Conservation (phyloP, 2,888 invertebrate species). For the Adelognathus sp. region DNA sequence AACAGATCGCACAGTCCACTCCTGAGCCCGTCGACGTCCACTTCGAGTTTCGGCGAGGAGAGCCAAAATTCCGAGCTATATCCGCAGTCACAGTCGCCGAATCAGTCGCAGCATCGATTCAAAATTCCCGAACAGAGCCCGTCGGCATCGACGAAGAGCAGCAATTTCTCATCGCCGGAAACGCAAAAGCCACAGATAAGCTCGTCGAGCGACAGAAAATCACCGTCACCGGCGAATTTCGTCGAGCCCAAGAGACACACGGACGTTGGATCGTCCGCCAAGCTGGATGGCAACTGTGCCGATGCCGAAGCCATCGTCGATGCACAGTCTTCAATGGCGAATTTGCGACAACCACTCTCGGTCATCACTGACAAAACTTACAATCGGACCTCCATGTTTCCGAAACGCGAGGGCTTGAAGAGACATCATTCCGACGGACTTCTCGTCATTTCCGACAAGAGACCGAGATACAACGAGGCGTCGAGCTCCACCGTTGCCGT, state of each 20-base stretch:
- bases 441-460: slow-evolving; percentile 75
- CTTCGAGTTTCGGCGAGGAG: slow-evolving; percentile 86
- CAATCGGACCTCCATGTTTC: slow-evolving; percentile 68
- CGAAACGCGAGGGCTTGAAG: slow-evolving; percentile 70
- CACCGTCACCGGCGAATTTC: slow-evolving; percentile 65
- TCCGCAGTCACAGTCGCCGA: slow-evolving; percentile 71
- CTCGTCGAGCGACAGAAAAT: slow-evolving; percentile 75
- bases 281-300: slow-evolving; percentile 58
- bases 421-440: slow-evolving; percentile 76
- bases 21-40: slow-evolving; percentile 87
- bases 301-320: slow-evolving; percentile 34
- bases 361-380: slow-evolving; percentile 79
- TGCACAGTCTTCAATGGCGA: slow-evolving; percentile 48
- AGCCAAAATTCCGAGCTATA: slow-evolving; percentile 81
- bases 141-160: slow-evolving; percentile 69
- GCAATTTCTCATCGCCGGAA: slow-evolving; percentile 73
- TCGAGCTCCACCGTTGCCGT: slow-evolving; percentile 67
- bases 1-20: slow-evolving; percentile 85
- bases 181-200: slow-evolving; percentile 78
- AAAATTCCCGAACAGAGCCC: slow-evolving; percentile 75
- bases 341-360: slow-evolving; percentile 75
- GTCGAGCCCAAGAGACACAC: slow-evolving; percentile 66
- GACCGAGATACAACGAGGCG: slow-evolving; percentile 72
- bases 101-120: slow-evolving; percentile 66
- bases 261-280: slow-evolving; percentile 36